phyloP scores from a whole-genome alignment of 1,140 invertebrate genomes.

The Drosophila pseudoananassae region DNA sequence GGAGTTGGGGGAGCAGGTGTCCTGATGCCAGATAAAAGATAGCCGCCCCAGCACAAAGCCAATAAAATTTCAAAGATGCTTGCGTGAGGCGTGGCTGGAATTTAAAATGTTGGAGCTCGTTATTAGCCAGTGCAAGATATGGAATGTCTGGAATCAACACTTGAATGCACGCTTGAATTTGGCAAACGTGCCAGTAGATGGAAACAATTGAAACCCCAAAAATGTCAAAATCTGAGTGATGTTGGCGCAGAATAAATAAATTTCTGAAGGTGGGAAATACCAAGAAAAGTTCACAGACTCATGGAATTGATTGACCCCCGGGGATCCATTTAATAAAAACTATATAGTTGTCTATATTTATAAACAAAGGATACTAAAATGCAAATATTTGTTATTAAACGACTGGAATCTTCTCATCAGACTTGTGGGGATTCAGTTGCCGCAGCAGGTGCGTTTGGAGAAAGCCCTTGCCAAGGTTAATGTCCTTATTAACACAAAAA shows the following conservation, averaged over 20 bases:
- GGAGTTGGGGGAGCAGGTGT: slow-evolving; percentile 17
- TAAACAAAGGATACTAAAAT: neutral
- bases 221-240: slow-evolving; percentile 5
- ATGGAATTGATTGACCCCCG: too few species aligned
- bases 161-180: slow-evolving; percentile 5
- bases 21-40: slow-evolving; percentile 29
- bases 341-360: neutral
- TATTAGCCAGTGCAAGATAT: slow-evolving; percentile 23
- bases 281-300: neutral
- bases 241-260: slow-evolving; percentile 4
- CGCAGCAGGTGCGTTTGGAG: slow-evolving; percentile 2
- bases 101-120: slow-evolving; percentile 23
- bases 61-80: slow-evolving; percentile 40
- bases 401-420: neutral
- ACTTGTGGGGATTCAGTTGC: slow-evolving; percentile 6
- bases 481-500: slow-evolving; percentile 49
- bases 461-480: slow-evolving; percentile 42
- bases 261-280: neutral
- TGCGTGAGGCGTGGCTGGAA: slow-evolving; percentile 24
- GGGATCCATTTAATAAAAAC: neutral
- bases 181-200: neutral
- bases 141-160: slow-evolving; percentile 3
- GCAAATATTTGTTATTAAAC: slow-evolving; percentile 5
- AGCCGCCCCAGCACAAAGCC: slow-evolving; percentile 20
- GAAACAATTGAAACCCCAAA: slow-evolving; percentile 7